A percentile compares a stretch with the other conserved stretches of the same genome.
phyloP scores from a whole-genome alignment of 2,113 vertebrate genomes.

The Protobothrops mucrosquamatus region DNA sequence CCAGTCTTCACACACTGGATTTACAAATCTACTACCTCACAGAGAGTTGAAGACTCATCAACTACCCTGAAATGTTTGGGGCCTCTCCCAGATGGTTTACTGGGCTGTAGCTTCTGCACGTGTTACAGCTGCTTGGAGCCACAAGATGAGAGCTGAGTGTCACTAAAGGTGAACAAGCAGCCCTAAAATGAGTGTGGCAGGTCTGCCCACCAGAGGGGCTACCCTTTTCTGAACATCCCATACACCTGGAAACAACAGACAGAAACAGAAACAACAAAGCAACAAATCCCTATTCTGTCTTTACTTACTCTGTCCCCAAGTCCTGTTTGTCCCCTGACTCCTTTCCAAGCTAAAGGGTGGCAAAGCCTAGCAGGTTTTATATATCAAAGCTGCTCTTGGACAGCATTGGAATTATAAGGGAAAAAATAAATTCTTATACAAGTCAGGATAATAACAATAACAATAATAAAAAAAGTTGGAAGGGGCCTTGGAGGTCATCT shows the following conservation, averaged over 20 bases:
- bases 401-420: background rate
- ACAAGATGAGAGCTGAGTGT: background rate
- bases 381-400: background rate
- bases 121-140: background rate
- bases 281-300: background rate
- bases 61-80: background rate
- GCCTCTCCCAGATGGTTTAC: background rate
- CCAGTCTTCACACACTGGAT: background rate
- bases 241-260: background rate
- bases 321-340: background rate
- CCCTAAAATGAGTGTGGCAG: background rate
- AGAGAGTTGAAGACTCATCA: background rate
- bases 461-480: no score
- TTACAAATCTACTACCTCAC: background rate
- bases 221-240: background rate
- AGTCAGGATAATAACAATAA: background rate
- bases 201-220: background rate
- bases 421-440: background rate
- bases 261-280: background rate
- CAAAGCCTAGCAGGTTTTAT: background rate
- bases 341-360: background rate
- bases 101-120: background rate
- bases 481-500: no score
- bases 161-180: background rate
- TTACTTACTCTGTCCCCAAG: background rate